A percentile compares a stretch with the other conserved stretches of the same genome.
Evolutionary conservation across 2,888 invertebrate species (phyloP).

Genomic region (Eudasyphora cyanicolor): DNA sequence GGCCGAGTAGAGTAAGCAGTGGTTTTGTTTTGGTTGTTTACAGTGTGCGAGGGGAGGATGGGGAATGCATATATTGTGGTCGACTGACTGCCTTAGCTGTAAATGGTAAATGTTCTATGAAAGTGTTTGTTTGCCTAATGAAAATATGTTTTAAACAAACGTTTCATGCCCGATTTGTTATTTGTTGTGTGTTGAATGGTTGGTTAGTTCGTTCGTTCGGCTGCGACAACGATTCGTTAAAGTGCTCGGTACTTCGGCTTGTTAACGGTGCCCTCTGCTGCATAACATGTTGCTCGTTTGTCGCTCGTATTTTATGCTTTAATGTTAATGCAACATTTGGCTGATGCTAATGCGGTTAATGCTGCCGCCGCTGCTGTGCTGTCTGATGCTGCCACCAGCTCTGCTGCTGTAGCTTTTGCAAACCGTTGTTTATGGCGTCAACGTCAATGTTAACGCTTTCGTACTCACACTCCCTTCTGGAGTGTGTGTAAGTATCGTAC

Average conservation of each 20-base stretch:
- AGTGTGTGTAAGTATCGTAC: neutral
- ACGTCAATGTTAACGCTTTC: neutral
- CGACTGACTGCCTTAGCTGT: too few relatives aligned
- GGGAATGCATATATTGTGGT: too few relatives aligned
- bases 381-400: constrained; percentile 36
- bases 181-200: neutral
- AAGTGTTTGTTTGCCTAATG: neutral
- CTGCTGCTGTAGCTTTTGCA: constrained; percentile 35
- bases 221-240: neutral
- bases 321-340: constrained; percentile 13
- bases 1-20: too few relatives aligned
- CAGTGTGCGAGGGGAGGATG: too few relatives aligned
- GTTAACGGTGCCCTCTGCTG: neutral
- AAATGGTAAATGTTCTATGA: too few relatives aligned
- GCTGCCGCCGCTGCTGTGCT: constrained; percentile 60
- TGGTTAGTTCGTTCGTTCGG: constrained; percentile 6
- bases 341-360: constrained; percentile 42
- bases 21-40: too few relatives aligned
- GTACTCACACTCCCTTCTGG: neutral
- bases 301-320: constrained; percentile 32
- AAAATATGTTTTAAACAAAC: neutral
- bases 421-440: neutral
- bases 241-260: neutral
- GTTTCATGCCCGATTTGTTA: constrained; percentile 14
- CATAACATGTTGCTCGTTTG: constrained; percentile 24